phyloP scores from a whole-genome alignment of 2,113 vertebrate genomes.

The Misgurnus anguillicaudatus region DNA sequence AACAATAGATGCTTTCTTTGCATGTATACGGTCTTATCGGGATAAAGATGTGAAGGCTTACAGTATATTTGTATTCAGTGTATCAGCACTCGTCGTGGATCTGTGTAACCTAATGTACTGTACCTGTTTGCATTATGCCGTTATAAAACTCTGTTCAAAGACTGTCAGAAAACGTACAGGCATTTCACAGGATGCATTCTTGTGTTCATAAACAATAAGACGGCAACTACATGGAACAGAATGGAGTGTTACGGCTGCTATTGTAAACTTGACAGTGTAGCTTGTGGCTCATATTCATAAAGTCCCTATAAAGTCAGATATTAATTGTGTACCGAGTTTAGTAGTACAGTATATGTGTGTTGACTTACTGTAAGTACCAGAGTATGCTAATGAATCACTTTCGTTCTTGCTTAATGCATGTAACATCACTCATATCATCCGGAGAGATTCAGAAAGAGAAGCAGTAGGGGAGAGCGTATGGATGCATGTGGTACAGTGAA shows the following conservation, averaged over 20 bases:
- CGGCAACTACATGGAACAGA: background rate
- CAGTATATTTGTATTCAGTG: background rate
- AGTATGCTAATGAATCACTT: background rate
- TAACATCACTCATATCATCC: background rate
- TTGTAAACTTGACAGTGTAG: too few relatives aligned
- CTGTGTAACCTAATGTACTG: background rate
- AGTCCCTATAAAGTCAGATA: too few relatives aligned
- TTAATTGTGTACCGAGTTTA: too few relatives aligned
- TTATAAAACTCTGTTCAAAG: background rate
- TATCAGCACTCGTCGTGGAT: background rate
- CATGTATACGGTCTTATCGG: background rate
- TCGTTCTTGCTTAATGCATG: background rate
- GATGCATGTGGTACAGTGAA: conserved; percentile 23
- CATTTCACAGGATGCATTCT: background rate
- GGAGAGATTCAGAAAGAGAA: background rate
- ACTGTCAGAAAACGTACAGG: background rate
- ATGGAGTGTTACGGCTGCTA: too few relatives aligned
- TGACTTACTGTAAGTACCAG: background rate
- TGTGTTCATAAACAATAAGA: background rate
- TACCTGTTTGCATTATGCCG: background rate
- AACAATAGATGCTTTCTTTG: background rate
- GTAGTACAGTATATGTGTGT: too few relatives aligned
- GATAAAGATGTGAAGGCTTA: background rate
- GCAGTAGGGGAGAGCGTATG: background rate
- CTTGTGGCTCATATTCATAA: too few relatives aligned